Conservation (phyloP, 2,797 vertebrate species). For the Odontamblyopus lacepedii region DNA sequence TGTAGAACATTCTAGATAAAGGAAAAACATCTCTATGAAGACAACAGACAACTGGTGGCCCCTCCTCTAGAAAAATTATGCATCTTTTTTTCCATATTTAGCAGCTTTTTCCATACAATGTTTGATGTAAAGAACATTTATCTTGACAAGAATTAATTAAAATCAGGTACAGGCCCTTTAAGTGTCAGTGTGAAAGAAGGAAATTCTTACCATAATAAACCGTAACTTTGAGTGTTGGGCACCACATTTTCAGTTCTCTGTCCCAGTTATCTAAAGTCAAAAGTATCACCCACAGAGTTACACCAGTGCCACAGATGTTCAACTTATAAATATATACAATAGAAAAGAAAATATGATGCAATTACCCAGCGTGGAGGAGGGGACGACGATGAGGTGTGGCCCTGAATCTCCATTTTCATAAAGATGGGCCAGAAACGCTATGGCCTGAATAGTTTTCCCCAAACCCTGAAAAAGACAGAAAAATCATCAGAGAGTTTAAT, state of each 20-base stretch:
- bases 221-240: conserved; percentile 88
- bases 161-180: no score
- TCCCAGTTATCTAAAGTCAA: conserved; percentile 92
- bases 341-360: neutral
- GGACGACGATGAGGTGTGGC: conserved; percentile 93
- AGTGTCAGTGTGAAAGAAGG: neutral
- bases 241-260: conserved; percentile 92
- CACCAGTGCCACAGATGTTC: neutral
- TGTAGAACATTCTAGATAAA: no score
- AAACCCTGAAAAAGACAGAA: conserved; percentile 81
- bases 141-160: no score
- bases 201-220: conserved; percentile 89
- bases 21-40: no score
- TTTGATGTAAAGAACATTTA: no score
- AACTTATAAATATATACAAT: neutral
- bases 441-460: conserved; percentile 98
- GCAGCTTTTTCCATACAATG: no score
- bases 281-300: neutral
- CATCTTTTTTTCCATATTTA: no score
- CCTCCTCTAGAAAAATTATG: no score
- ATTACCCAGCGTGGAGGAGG: conserved; percentile 93
- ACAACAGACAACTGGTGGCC: no score
- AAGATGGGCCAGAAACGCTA: conserved; percentile 91
- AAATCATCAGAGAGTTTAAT: neutral
- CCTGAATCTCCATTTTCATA: conserved; percentile 85